Evolutionary conservation across 2,113 vertebrate species (phyloP), one percentile per base, ranked within the genome.

Genomic region (Albula goreensis): DNA sequence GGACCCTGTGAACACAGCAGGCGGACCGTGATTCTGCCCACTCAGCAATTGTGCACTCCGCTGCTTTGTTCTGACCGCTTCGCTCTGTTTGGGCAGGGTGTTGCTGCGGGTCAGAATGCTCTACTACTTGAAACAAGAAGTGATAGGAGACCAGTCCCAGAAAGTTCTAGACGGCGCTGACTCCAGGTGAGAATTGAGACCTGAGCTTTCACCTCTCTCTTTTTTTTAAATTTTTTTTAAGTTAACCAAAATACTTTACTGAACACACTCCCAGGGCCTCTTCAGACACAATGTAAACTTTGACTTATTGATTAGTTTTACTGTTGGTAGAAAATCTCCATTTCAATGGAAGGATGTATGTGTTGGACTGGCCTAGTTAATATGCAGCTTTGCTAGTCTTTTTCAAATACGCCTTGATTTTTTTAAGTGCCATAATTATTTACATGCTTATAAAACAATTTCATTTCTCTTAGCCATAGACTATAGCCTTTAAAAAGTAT

Each of bases 101-200:
- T 95, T 99, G 94, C 96, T 99, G 91, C 96, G 98, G 91, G 98
- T 99, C 89, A 97, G 98, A 95, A 99, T 99, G 98, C 96, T 99
- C 4, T 99, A 99, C 94, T 99, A 99, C 92, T 95, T 99, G 93
- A 99, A 98, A 93, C 98, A 99, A 94, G 98, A 99, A 95, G 97
- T 99, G 88, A 99, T 99, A 91, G 98, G 98, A 92, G 95, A 88
- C 93, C 97, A 98, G 89, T 95, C 94, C 92, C 96, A 97, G 90
- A 97, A 95, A 88, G 97, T 99, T 86, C 96, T 99, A 90, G 97
- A 98, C 83, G 97, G 97, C 86, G 94, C 90, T 86, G 98, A 99
- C 93, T 95, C 95, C 90, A 97, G 97, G 98, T 99, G 94, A 97
- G 91, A 86, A 80, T 19, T 50, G 4, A 49, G 25, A 80, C 53